A percentile compares a stretch with the other conserved stretches of the same genome.
These are phyloP conservation scores for Boulengeromyrus knoepffleri DNA, from an alignment of 2,113 vertebrate species.

Conservation along the genomic window DNA sequence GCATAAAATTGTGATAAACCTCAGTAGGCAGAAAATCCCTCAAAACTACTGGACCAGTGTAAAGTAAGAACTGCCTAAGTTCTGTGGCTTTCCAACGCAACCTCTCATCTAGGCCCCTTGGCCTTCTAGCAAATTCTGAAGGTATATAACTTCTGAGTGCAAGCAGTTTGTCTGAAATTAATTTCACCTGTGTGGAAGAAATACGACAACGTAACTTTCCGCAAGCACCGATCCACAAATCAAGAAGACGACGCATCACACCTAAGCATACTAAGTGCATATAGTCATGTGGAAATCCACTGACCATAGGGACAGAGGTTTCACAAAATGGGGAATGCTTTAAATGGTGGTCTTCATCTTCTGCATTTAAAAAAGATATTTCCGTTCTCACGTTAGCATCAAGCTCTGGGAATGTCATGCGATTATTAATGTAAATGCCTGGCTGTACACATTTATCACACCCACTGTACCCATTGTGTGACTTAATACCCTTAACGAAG, in stretches of 20 bases:
- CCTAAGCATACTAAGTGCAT: background rate
- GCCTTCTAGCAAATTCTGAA: slow-evolving; percentile 21
- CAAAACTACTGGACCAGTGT: slow-evolving; percentile 2
- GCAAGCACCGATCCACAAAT: background rate
- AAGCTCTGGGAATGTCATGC: background rate
- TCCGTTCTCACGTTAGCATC: background rate
- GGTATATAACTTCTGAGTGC: background rate
- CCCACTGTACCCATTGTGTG: background rate
- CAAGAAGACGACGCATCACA: background rate
- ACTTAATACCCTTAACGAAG: background rate
- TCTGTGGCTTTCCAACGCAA: slow-evolving; percentile 19
- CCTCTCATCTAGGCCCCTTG: slow-evolving; percentile 8
- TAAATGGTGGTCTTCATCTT: background rate
- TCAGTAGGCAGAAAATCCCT: background rate
- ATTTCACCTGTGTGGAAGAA: background rate
- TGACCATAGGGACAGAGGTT: background rate
- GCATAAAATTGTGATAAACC: slow-evolving; percentile 7
- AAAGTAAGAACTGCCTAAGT: slow-evolving; percentile 12
- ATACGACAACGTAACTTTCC: no score
- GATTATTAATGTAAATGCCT: background rate
- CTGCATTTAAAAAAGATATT: background rate
- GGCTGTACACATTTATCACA: background rate
- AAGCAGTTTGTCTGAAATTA: background rate
- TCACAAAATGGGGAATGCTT: background rate
- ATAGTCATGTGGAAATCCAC: background rate